A percentile compares a stretch with the other conserved stretches of the same genome.
Evolutionary conservation across 1,140 invertebrate species (phyloP).

Genomic region (Lordiphosa mommai): DNA sequence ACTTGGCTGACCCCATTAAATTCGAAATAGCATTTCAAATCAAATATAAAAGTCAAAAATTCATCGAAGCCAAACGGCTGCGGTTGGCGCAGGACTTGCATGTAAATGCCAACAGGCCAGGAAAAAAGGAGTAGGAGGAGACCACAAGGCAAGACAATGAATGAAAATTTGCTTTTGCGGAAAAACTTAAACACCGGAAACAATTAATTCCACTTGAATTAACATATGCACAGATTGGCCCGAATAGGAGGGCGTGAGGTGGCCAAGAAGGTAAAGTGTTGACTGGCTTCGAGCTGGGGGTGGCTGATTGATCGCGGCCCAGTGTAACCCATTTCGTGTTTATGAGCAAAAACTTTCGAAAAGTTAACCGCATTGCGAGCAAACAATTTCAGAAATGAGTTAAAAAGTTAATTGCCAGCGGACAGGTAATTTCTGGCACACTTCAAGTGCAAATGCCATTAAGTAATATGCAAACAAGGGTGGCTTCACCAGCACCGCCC

Average conservation of each 20-base stretch:
- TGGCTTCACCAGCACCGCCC: slow-evolving; percentile 17
- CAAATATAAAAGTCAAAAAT: slow-evolving; percentile 77
- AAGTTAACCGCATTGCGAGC: slow-evolving; percentile 43
- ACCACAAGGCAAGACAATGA: slow-evolving; percentile 47
- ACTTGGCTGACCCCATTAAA: slow-evolving; percentile 66
- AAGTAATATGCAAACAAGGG: slow-evolving; percentile 77
- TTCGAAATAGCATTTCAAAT: slow-evolving; percentile 64
- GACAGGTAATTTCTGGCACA: slow-evolving; percentile 78
- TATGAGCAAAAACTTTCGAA: slow-evolving; percentile 59
- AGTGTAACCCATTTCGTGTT: slow-evolving; percentile 46
- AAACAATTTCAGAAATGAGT: slow-evolving; percentile 65
- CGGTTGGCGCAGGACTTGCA: slow-evolving; percentile 24
- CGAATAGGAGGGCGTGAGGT: background rate
- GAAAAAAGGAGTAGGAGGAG: slow-evolving; percentile 7
- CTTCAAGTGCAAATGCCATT: slow-evolving; percentile 66
- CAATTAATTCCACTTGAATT: slow-evolving; percentile 80
- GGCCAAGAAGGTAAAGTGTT: slow-evolving; percentile 45
- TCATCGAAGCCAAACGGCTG: slow-evolving; percentile 52
- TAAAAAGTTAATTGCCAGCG: slow-evolving; percentile 77
- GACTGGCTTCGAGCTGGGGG: slow-evolving; percentile 31
- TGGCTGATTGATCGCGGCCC: slow-evolving; percentile 56
- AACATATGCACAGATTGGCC: slow-evolving; percentile 72
- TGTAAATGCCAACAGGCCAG: slow-evolving; percentile 13
- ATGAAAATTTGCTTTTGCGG: slow-evolving; percentile 71
- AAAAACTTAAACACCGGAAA: slow-evolving; percentile 79